phyloP scores from a whole-genome alignment of 1,140 invertebrate species.

The Saxidomus purpurata region DNA sequence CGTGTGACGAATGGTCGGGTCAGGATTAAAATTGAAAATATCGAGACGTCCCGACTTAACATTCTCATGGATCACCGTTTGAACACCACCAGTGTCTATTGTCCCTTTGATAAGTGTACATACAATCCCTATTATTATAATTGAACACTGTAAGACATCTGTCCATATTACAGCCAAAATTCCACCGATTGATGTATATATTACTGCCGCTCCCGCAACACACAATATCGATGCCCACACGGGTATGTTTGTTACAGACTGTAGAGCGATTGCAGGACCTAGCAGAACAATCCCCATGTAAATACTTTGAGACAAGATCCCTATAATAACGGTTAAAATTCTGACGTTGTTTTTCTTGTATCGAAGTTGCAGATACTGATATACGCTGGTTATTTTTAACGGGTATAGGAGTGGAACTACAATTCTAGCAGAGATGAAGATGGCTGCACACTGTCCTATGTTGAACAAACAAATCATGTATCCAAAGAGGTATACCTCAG shows the following conservation, averaged over 20 bases:
- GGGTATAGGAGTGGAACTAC: constrained; percentile 80
- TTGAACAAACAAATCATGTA: constrained; percentile 40
- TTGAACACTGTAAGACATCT: constrained; percentile 94
- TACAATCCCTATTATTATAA: constrained; percentile 94
- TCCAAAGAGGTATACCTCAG: constrained; percentile 66
- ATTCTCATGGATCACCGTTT: constrained; percentile 13
- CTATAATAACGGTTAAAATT: constrained; percentile 13
- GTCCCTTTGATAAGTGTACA: constrained; percentile 89
- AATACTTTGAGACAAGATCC: constrained; percentile 48
- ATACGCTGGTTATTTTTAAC: constrained; percentile 80
- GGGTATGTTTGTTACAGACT: constrained; percentile 50
- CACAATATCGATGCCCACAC: constrained; percentile 51
- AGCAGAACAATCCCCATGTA: constrained; percentile 59
- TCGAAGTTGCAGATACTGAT: constrained; percentile 44
- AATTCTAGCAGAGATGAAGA: constrained; percentile 72
- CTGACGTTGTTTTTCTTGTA: constrained; percentile 32
- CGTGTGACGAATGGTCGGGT: constrained; percentile 55
- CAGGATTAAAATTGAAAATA: constrained; percentile 52
- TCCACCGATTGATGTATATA: constrained; percentile 88
- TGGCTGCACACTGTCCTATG: constrained; percentile 66
- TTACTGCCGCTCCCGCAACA: constrained; percentile 43
- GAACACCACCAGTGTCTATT: constrained; percentile 43
- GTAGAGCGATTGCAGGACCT: constrained; percentile 51
- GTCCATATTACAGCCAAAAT: constrained; percentile 96
- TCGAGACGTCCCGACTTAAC: constrained; percentile 16